phyloP scores from a whole-genome alignment of 2,113 vertebrate genomes.

The Macquaria australasica region DNA sequence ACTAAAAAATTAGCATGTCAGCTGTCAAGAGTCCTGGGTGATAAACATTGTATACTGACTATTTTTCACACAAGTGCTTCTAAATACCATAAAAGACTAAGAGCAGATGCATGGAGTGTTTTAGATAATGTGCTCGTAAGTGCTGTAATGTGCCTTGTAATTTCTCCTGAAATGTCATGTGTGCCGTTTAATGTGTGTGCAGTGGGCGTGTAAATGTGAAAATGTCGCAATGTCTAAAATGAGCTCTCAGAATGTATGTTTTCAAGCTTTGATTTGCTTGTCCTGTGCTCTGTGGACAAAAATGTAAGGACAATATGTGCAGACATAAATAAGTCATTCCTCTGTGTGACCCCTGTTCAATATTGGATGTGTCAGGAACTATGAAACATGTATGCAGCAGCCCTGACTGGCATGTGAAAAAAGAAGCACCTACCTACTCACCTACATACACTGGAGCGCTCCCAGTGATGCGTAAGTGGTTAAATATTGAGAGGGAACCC shows the following conservation, averaged over 20 bases:
- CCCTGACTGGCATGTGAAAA: background rate
- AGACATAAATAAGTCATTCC: slow-evolving; percentile 34
- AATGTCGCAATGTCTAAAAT: slow-evolving; percentile 10
- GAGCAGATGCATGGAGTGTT: slow-evolving; percentile 22
- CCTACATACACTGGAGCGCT: background rate
- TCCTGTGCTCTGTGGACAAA: background rate
- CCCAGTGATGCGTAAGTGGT: slow-evolving; percentile 12
- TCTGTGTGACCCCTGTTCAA: slow-evolving; percentile 38
- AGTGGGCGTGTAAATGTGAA: slow-evolving; percentile 3
- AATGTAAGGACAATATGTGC: background rate
- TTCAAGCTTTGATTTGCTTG: slow-evolving; percentile 13
- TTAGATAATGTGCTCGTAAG: slow-evolving; percentile 26
- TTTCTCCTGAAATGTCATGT: slow-evolving; percentile 17
- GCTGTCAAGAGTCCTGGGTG: slow-evolving; percentile 13
- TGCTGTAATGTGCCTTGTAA: background rate
- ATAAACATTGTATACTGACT: slow-evolving; percentile 10
- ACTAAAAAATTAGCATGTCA: slow-evolving; percentile 31
- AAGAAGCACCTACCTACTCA: background rate
- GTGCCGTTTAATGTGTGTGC: slow-evolving; percentile 30
- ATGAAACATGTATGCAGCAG: slow-evolving; percentile 37
- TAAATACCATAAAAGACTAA: slow-evolving; percentile 29
- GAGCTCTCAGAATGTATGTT: background rate
- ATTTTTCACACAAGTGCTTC: slow-evolving; percentile 26
- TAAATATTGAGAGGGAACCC: slow-evolving; percentile 44
- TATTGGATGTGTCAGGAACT: slow-evolving; percentile 35